phyloP scores from a whole-genome alignment of 2,888 invertebrate species.

The Chymomyza caudatula region DNA sequence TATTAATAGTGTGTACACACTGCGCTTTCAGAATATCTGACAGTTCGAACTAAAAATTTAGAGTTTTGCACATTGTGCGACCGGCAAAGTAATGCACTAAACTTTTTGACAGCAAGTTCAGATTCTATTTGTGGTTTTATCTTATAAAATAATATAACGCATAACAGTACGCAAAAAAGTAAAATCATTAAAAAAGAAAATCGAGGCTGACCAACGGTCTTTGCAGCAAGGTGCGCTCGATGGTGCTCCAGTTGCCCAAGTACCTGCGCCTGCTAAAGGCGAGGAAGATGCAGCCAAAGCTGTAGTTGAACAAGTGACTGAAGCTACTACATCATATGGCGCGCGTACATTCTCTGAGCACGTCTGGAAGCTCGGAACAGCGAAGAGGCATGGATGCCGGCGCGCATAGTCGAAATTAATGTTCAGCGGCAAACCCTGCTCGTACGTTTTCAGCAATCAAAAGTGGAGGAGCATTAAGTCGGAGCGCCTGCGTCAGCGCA shows the following conservation, averaged over 20 bases:
- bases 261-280: too few relatives aligned
- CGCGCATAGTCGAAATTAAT: too few relatives aligned
- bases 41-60: too few relatives aligned
- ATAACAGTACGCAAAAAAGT: background rate
- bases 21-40: background rate
- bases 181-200: slow-evolving; percentile 79
- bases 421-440: slow-evolving; percentile 91
- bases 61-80: background rate
- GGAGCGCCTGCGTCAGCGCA: too few relatives aligned
- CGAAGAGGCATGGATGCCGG: too few relatives aligned
- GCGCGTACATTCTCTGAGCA: slow-evolving; percentile 80
- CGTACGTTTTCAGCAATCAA: slow-evolving; percentile 87
- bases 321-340: slow-evolving; percentile 52
- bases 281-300: slow-evolving; percentile 24
- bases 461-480: slow-evolving; percentile 88
- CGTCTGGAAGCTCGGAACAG: slow-evolving; percentile 89
- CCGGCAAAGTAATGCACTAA: background rate
- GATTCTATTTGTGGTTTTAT: background rate
- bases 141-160: background rate
- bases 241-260: too few relatives aligned
- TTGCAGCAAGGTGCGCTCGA: slow-evolving; percentile 48
- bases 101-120: background rate
- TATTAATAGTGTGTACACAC: background rate
- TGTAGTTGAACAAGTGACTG: slow-evolving; percentile 26
- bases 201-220: slow-evolving; percentile 64